Evolutionary conservation across 2,888 invertebrate genomes (phyloP), one percentile per base, ranked within the genome.

Genomic region (Rotaria sp.): DNA sequence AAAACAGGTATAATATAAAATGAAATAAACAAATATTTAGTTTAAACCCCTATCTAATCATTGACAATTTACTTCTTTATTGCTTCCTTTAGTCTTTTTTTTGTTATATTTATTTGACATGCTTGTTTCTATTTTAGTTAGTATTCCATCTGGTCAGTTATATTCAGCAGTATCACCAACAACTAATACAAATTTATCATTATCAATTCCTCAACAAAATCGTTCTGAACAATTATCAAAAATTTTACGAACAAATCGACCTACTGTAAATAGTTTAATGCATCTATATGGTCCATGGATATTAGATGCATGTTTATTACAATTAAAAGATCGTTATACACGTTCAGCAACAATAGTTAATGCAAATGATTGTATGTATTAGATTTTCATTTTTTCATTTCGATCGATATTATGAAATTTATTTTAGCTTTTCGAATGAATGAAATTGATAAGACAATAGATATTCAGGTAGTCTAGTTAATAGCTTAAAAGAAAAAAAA

Each of bases 281-380:
- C 96, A 97, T 91, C 92, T 97, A 88, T 96, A 97, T 91, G 97
- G 97, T 2, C 95, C 96, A 90, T 97, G 97, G 97, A 92, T 97
- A 88, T 96, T 97, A 90, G 97, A 97, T 91, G 96, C 96, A 11
- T 95, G 96, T 5, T 94, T 96, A 88, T 95, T 96, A 88, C 96
- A 96, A 7, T 95, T 95, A 84, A 94, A 94, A 87, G 89, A 90
- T 35, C 89, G 90, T 67, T 90, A 26, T 45, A 26, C 26, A n/a
- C 80, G 80, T 15, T 80, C 67, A 35, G 0, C 67, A n/a, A 67
- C 67, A 18, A 4, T 67, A 0, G 4, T 21, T 0, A 30, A 67
- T 67, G 8, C 35, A 18, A 67, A 80, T n/a, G 80, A 80, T 45
- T 11, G 80, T 80, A 45, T 26, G n/a, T 75, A 24, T 35, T 74